Base-by-base conservation (phyloP, 2,797 vertebrate genomes). In the Allobates femoralis region DNA sequence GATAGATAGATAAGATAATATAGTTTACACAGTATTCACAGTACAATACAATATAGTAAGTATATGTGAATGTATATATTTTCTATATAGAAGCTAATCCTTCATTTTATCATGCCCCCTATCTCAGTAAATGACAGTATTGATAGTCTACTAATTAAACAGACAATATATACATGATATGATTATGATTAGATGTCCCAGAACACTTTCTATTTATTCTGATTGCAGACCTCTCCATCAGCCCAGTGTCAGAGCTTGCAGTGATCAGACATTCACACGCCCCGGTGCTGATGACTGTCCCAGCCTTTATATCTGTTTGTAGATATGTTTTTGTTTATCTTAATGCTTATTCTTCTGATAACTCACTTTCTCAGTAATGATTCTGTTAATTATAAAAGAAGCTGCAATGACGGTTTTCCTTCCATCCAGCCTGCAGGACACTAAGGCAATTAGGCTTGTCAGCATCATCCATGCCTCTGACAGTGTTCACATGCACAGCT, bases 301-400 rank as follows among this genome's bases (percentile, higher is more conserved):
- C 30, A 71, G 81, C 37, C 46, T 58, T 37, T 66, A 51, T 64
- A 37, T 66, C 5, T 80, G 23, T 84, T 81, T 64, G 83, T 18
- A 75, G 67, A 75, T 75, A 66, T 84, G 76, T 86, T 10, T 32
- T 66, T 18, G 56, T 87, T 80, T 75, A 64, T 84, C 55, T 62
- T 81, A 84, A 84, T 87, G 86, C 67, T 46, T 34, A 75, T 84
- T 81, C 82, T 56, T 75, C 80, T 34, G 46, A 84, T 77, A 75
- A 76, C 66, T 75, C 82, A 80, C 74, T 55, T 80, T 66, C 82
- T 58, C 78, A 66, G 81, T 80, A 84, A 87, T 81, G 77, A 62
- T 84, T 76, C 58, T 87, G 86, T 81, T 87, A 84, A 87, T 87
- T 87, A 84, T 87, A 87, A 67, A 77, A 64, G 76, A 84, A 76